Conservation (phyloP, 2,888 invertebrate species). For the Nomada ferruginata region DNA sequence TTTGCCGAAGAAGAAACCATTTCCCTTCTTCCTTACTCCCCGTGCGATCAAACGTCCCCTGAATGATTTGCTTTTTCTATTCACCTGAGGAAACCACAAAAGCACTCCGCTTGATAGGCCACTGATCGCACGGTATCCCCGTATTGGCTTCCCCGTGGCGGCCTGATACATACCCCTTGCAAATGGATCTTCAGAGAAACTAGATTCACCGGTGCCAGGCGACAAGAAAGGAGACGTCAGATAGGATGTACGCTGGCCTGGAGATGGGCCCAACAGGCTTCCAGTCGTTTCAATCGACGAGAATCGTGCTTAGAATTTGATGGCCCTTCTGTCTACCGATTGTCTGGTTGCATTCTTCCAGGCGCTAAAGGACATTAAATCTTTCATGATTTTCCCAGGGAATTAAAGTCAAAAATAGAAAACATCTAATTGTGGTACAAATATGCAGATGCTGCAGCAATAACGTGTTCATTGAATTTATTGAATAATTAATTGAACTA, state of each 20-base stretch:
- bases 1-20: conserved; percentile 8
- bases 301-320: conserved; percentile 14
- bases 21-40: neutral
- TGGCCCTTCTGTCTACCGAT: neutral
- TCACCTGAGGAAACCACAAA: conserved; percentile 45
- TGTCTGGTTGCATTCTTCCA: neutral
- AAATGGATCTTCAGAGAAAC: conserved; percentile 45
- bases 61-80: conserved; percentile 44
- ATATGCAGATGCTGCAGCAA: neutral
- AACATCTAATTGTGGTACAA: neutral
- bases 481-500: too few species aligned
- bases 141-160: conserved; percentile 40
- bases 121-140: conserved; percentile 43
- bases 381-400: neutral
- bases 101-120: conserved; percentile 55
- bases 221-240: conserved; percentile 24
- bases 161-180: conserved; percentile 36
- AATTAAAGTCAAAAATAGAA: neutral
- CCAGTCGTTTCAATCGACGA: conserved; percentile 8
- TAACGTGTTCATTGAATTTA: too few species aligned
- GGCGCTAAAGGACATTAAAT: neutral
- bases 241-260: conserved; percentile 12
- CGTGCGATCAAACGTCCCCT: conserved; percentile 36
- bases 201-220: conserved; percentile 14
- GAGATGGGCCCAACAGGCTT: conserved; percentile 25